phyloP scores from a whole-genome alignment of 2,113 vertebrate genomes.

The Lampris megalopsis region DNA sequence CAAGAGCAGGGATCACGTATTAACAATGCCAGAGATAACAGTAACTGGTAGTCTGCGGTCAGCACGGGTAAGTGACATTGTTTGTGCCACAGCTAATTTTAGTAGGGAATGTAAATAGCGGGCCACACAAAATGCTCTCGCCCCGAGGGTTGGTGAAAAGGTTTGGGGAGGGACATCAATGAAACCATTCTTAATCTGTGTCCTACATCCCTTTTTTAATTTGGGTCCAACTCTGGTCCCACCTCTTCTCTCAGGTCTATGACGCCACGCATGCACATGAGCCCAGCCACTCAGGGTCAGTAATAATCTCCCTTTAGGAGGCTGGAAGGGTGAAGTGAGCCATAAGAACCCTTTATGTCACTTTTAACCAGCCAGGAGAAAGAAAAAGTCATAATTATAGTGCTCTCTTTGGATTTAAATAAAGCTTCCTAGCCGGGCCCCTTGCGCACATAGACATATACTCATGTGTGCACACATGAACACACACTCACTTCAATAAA shows the following conservation, averaged over 20 bases:
- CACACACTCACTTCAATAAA: constrained; percentile 76
- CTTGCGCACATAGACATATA: constrained; percentile 46
- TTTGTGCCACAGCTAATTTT: too few species aligned
- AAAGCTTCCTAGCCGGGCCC: constrained; percentile 72
- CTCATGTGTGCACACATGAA: background rate
- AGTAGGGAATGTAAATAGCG: constrained; percentile 35
- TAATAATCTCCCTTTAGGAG: constrained; percentile 80
- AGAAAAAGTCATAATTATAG: constrained; percentile 84
- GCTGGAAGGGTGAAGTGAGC: constrained; percentile 79
- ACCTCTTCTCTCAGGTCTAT: constrained; percentile 50
- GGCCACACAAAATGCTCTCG: constrained; percentile 34
- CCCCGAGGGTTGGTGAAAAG: constrained; percentile 49
- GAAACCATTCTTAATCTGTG: constrained; percentile 57
- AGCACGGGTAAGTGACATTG: too few species aligned
- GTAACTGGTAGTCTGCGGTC: constrained; percentile 30
- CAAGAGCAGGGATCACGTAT: background rate
- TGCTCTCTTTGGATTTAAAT: constrained; percentile 77
- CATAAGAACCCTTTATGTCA: constrained; percentile 81
- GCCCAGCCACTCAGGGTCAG: constrained; percentile 64
- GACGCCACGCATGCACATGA: constrained; percentile 70
- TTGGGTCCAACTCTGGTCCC: constrained; percentile 50
- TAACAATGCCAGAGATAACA: constrained; percentile 5
- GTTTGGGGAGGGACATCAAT: constrained; percentile 68
- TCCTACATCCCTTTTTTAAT: constrained; percentile 34
- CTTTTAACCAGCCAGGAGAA: constrained; percentile 75